Evolutionary conservation across 2,113 vertebrate genomes (phyloP), one percentile per base, ranked within the genome.

Genomic region (Epinephelus fuscoguttatus): DNA sequence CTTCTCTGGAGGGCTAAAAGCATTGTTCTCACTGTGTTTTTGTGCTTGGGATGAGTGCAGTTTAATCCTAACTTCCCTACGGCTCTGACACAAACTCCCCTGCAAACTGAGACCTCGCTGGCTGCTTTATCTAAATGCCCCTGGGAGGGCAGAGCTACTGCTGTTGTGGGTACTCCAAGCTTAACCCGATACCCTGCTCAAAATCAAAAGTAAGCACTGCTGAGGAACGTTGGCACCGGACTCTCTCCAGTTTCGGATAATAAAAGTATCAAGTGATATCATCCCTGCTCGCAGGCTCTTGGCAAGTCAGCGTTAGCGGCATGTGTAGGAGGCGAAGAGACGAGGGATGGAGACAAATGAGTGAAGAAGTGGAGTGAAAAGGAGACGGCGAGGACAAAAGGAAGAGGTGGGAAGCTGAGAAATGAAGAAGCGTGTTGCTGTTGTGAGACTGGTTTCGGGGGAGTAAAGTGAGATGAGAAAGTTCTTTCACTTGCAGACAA

Each of bases 11-110:
- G 73, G 80, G 62, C 57, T 37, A 13, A 63, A 33, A 30, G 71
- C 77, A 92, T 87, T 92, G 87, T 93, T 91, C 88, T 80, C 75
- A 1, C 33, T 23, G 45, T 78, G 90, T 84, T 92, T 45, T 72
- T 88, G 81, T 76, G 69, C 60, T 77, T 14, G 17, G 81, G 85
- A 86, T 84, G 89, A 91, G 75, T 63, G 80, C 40, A 70, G 81
- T 70, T 91, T 90, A 91, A 93, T 91, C 82, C 86, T 0, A 47
- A 77, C 76, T 85, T 81, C 89, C 89, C 87, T 49, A 67, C 60
- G 75, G 90, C 73, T 66, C 77, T 66, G 85, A 88, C 55, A 75
- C 69, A 19, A 85, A 76, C 82, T 75, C 71, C 63, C 88, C 79
- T 88, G 91, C 90, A 92, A 93, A 71, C 64, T 15, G 85, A 91